These are phyloP conservation scores for Hippolais icterina DNA, from an alignment of 2,113 vertebrate species.

Conservation along the genomic window DNA sequence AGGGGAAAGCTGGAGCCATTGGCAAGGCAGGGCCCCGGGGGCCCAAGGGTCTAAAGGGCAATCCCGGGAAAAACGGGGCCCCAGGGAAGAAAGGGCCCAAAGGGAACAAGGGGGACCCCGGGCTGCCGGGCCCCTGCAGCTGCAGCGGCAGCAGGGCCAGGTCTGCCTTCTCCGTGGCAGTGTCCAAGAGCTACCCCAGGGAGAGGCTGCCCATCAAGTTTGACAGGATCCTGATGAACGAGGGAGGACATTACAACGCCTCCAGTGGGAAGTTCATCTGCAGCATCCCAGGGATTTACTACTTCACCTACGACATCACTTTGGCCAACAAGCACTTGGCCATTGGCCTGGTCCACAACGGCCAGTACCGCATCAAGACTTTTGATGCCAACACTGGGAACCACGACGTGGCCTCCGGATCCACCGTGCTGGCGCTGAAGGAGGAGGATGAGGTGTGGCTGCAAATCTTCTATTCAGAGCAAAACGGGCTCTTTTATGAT, in stretches of 20 bases:
- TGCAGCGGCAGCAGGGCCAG: constrained; percentile 78
- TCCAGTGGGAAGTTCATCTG: constrained; percentile 93
- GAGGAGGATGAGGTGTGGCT: constrained; percentile 91
- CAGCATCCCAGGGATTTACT: constrained; percentile 89
- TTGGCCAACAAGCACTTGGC: constrained; percentile 95
- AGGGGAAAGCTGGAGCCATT: constrained; percentile 85
- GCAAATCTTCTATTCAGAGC: constrained; percentile 97
- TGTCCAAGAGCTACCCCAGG: constrained; percentile 92
- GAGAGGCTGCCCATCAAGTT: constrained; percentile 94
- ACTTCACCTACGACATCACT: constrained; percentile 95
- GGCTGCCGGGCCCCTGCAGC: constrained; percentile 85
- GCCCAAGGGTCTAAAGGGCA: constrained; percentile 82
- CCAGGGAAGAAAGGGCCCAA: constrained; percentile 82
- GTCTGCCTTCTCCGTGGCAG: constrained; percentile 92
- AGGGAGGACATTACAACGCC: constrained; percentile 89
- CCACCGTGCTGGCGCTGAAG: constrained; percentile 88
- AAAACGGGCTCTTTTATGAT: constrained; percentile 95
- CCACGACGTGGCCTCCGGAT: constrained; percentile 92
- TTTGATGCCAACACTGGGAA: constrained; percentile 97
- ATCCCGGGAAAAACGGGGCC: constrained; percentile 75
- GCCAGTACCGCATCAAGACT: constrained; percentile 93
- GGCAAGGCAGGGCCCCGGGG: constrained; percentile 90
- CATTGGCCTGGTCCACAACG: constrained; percentile 94
- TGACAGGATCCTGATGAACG: constrained; percentile 91
- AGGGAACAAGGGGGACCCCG: constrained; percentile 79